phyloP scores from a whole-genome alignment of 2,797 vertebrate species.

The Natrix natrix region DNA sequence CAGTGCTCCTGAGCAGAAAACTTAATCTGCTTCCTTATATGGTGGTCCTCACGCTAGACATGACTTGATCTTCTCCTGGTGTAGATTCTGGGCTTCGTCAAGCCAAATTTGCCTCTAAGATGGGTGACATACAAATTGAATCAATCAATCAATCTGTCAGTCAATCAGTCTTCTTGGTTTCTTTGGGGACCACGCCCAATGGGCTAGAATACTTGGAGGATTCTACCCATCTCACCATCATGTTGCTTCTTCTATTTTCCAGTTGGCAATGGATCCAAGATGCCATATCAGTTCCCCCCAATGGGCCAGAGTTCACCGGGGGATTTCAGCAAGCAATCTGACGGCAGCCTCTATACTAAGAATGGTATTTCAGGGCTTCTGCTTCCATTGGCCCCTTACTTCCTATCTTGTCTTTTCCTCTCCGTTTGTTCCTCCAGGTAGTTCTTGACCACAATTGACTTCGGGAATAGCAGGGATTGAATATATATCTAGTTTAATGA shows the following conservation, averaged over 20 bases:
- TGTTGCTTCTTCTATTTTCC: slow-evolving; percentile 69
- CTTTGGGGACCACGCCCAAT: neutral
- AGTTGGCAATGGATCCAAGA: slow-evolving; percentile 72
- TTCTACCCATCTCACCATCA: slow-evolving; percentile 35
- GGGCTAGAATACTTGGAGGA: no score
- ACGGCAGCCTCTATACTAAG: slow-evolving; percentile 72
- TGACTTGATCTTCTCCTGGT: neutral
- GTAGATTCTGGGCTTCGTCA: neutral
- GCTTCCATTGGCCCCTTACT: neutral
- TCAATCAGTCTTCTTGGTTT: no score
- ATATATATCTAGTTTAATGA: neutral
- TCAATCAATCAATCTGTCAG: neutral
- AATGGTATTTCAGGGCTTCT: slow-evolving; percentile 64
- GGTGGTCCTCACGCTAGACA: no score
- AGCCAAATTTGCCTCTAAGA: neutral
- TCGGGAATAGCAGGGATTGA: neutral
- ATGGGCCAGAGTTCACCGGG: slow-evolving; percentile 74
- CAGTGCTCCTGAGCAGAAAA: neutral
- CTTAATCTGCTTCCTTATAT: neutral
- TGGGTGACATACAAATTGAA: neutral
- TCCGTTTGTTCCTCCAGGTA: neutral
- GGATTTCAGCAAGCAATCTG: slow-evolving; percentile 76
- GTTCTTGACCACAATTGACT: neutral
- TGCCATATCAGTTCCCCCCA: slow-evolving; percentile 74
- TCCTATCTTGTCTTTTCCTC: neutral